Conservation (phyloP, 2,797 vertebrate species). For the Phalanger gymnotis region DNA sequence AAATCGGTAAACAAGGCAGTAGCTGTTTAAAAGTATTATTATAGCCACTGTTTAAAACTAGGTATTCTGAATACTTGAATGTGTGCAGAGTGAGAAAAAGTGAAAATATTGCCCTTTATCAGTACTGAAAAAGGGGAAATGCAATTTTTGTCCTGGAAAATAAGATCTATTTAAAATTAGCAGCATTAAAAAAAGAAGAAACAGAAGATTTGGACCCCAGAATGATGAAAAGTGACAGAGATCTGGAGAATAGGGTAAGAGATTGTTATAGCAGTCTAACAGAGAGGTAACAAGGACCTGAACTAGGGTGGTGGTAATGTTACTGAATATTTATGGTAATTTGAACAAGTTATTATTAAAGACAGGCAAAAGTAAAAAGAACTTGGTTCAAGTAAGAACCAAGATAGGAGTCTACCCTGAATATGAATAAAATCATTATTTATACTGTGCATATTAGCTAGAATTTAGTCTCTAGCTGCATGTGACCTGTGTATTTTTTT, state of each 20-base stretch:
- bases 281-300: neutral
- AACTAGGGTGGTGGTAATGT: neutral
- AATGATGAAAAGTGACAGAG: neutral
- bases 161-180: too few species aligned
- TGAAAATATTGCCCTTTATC: too few species aligned
- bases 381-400: neutral
- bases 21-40: too few species aligned
- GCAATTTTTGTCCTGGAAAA: too few species aligned
- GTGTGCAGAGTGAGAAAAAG: too few species aligned
- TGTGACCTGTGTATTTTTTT: neutral
- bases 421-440: slow-evolving; percentile 15
- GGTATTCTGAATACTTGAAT: too few species aligned
- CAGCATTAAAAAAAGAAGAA: too few species aligned
- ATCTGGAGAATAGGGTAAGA: neutral
- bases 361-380: neutral
- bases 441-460: slow-evolving; percentile 43
- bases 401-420: slow-evolving; percentile 2
- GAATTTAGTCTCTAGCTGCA: slow-evolving; percentile 37
- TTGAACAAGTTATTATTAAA: slow-evolving; percentile 43
- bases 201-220: neutral
- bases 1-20: too few species aligned
- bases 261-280: neutral
- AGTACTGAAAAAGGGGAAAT: too few species aligned
- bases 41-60: too few species aligned
- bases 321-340: neutral